Conservation (phyloP, 2,113 vertebrate genomes). For the Brevimyrus niger region DNA sequence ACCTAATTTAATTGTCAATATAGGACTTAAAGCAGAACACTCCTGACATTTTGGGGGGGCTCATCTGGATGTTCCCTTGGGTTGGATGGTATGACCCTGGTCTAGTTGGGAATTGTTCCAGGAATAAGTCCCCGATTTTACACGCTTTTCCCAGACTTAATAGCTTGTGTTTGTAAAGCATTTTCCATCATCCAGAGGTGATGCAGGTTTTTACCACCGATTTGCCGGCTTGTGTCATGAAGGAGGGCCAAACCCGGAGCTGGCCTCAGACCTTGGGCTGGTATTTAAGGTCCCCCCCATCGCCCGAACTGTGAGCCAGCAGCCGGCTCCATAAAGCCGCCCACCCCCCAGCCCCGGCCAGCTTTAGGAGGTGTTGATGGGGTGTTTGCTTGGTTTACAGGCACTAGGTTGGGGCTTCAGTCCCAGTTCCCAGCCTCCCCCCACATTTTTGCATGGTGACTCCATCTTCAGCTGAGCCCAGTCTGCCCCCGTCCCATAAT, state of each 20-base stretch:
- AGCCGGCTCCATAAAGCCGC: conserved; percentile 20
- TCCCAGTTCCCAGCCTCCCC: conserved; percentile 22
- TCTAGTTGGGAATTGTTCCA: background rate
- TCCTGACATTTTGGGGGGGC: background rate
- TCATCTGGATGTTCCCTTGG: background rate
- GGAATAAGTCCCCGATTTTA: background rate
- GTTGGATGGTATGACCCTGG: background rate
- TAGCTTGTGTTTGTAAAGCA: background rate
- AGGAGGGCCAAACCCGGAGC: background rate
- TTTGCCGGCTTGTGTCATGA: background rate
- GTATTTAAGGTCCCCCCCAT: background rate
- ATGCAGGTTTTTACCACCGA: background rate
- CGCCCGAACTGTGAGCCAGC: background rate
- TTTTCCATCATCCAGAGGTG: background rate
- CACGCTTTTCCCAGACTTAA: background rate
- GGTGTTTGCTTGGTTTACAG: conserved; percentile 44
- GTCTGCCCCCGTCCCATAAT: background rate
- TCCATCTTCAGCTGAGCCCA: background rate
- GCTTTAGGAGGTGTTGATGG: conserved; percentile 51
- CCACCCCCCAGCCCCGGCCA: conserved; percentile 31
- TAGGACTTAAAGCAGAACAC: background rate
- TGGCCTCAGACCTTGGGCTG: background rate
- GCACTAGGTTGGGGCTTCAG: conserved; percentile 31
- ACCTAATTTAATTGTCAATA: background rate
- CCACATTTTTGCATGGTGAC: conserved; percentile 18